Evolutionary conservation across 2,888 invertebrate species (phyloP).

Genomic region (Orchesellides sinensis): DNA sequence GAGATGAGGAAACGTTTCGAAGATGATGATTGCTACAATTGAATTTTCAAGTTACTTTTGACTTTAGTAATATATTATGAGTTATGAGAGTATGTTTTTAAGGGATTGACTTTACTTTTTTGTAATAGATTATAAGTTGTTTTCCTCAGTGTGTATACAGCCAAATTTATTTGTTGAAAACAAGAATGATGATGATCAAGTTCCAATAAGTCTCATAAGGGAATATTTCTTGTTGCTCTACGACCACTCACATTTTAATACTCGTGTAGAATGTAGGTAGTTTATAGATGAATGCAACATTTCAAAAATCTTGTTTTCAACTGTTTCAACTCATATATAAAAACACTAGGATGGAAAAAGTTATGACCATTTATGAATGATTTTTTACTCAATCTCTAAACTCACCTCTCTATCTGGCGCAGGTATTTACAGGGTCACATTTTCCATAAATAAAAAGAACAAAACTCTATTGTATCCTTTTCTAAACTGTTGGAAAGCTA

Average conservation of each 20-base stretch:
- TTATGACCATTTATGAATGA: slow-evolving; percentile 60
- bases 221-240: slow-evolving; percentile 39
- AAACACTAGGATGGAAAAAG: slow-evolving; percentile 30
- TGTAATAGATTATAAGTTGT: slow-evolving; percentile 52
- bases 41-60: not conserved
- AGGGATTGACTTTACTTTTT: slow-evolving; percentile 62
- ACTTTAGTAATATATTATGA: slow-evolving; percentile 41
- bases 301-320: slow-evolving; percentile 40
- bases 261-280: not conserved
- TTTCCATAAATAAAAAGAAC: not conserved
- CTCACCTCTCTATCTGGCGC: not conserved
- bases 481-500: slow-evolving; percentile 23
- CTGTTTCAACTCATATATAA: slow-evolving; percentile 41
- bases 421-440: slow-evolving; percentile 6
- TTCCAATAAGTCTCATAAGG: slow-evolving; percentile 63
- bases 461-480: not conserved
- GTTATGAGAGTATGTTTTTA: slow-evolving; percentile 47
- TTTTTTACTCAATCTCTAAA: slow-evolving; percentile 39
- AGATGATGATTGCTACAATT: not conserved
- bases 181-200: slow-evolving; percentile 58
- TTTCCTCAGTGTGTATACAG: slow-evolving; percentile 29
- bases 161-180: slow-evolving; percentile 57
- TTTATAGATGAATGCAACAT: not conserved
- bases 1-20: too few relatives aligned
- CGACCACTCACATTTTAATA: slow-evolving; percentile 19